Base-by-base conservation (phyloP, 2,797 vertebrate genomes). In the Pseudocheirus occidentalis region DNA sequence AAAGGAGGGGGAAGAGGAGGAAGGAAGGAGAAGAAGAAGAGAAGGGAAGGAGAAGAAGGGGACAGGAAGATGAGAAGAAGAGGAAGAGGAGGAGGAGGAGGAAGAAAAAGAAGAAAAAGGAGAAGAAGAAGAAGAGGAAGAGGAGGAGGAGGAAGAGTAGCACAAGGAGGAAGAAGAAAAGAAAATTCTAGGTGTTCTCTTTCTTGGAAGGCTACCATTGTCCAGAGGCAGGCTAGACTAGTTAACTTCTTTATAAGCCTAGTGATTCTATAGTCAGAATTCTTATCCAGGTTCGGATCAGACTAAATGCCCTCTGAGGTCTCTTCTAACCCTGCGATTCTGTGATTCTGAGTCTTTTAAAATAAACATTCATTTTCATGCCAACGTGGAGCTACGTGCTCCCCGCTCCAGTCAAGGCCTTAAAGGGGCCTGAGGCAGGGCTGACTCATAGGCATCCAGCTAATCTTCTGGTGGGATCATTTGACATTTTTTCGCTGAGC, bases 401-500 rank as follows among this genome's bases (percentile, higher is more conserved):
- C 93, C 94, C 93, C 94, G 40, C 92, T 93, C 93, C 56, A 55
- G 56, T 59, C 73, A 87, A 50, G 24, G 46, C 50, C 90, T 55
- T 90, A 94, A 95, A 96, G 59, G 27, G 31, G 73, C 54, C 52
- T 40, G 95, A 95, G 91, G 55, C 55, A 54, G 90, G 57, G 93
- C 46, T 95, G 1, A 62, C 91, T 94, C 89, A 31, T 66, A 90
- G 31, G n/a, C 34, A 95, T 94, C 89, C 58, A 52, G 92, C 92
- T 97, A 92, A 95, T 98, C 97, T 28, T 91, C 92, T 96, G 94
- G 59, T 94, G 14, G 94, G 56, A 93, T 96, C 95, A 92, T 93
- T 95, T 96, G 97, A 93, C 95, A 96, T 92, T 96, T 97, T 55
- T 93, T 92, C 96, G 93, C 91, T 95, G 97, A 97, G 91, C 87